A percentile compares a stretch with the other conserved stretches of the same genome.
Evolutionary conservation across 2,113 vertebrate species (phyloP).

Genomic region (Chamaetylas fuelleborni): DNA sequence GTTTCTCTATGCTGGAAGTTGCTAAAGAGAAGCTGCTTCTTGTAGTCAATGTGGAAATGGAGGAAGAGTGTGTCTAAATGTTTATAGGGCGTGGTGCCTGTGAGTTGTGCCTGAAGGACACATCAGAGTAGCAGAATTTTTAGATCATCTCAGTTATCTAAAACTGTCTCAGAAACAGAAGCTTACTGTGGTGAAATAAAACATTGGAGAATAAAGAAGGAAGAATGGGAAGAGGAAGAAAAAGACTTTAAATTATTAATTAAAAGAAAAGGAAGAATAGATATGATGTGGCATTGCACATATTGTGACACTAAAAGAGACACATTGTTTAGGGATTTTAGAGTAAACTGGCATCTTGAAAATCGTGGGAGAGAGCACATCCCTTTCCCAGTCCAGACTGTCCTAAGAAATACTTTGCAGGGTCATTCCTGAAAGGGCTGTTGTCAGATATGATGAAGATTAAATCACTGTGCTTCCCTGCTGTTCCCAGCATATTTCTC

Average conservation of each 20-base stretch:
- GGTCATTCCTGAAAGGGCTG: not conserved
- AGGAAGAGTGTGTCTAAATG: not conserved
- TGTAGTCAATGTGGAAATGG: not conserved
- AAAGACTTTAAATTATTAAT: not conserved
- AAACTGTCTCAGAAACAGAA: not conserved
- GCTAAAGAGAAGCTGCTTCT: not conserved
- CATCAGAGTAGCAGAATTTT: not conserved
- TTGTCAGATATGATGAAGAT: not conserved
- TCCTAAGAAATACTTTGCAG: not conserved
- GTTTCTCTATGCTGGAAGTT: not conserved
- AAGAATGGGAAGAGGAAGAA: not conserved
- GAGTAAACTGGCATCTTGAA: not conserved
- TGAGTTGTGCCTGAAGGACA: not conserved
- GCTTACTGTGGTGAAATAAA: not conserved
- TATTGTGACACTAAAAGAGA: not conserved
- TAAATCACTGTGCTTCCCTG: not conserved
- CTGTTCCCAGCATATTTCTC: conserved; percentile 24
- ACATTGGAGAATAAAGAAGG: not conserved
- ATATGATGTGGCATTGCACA: not conserved
- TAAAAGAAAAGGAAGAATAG: not conserved
- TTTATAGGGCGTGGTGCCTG: not conserved
- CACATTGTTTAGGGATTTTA: not conserved
- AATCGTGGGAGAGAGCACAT: not conserved
- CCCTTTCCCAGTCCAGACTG: not conserved
- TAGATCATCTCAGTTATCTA: not conserved